Evolutionary conservation across 2,797 vertebrate species (phyloP), one percentile per base, ranked within the genome.

Genomic region (Parambassis ranga): DNA sequence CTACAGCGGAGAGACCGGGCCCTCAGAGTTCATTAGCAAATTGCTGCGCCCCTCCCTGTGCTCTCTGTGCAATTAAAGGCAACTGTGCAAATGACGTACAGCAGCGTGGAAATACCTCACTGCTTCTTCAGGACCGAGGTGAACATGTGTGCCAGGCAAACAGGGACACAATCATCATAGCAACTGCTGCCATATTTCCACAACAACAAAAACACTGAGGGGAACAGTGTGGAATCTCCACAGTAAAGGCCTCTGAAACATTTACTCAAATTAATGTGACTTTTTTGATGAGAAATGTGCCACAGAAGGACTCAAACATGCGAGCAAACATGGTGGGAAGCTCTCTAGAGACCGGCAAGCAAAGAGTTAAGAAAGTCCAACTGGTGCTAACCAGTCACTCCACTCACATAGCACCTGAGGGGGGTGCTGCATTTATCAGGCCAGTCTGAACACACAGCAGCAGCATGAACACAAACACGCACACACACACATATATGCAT

Each of bases 331-430:
- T 49, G 58, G 22, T 20, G 57, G 49, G 52, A 59, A 50, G 35
- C 59, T 75, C 80, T 81, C 70, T 20, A 30, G 78, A 80, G 75
- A 89, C 82, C 56, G 22, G 83, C 79, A 70, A 79, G 75, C 87
- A 91, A 90, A 77, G 87, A 83, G 93, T 94, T 93, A 94, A 93
- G 55, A 71, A 86, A 89, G 82, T 87, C 87, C 84, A 84, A 89
- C 83, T 87, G 79, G 86, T 84, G 85, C 88, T 90, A 93, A 91
- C 82, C 72, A 92, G 92, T 90, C 89, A 85, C 87, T 81, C 83
- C 69, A 81, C 84, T 92, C 89, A 73, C 85, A 87, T 68, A 83
- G 82, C 91, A 92, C 92, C 91, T 91, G 86, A 85, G 90, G 92
- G 90, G 91, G 85, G 84, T 86, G 84, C 82, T 81, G 85, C 87